Evolutionary conservation across 2,113 vertebrate genomes (phyloP).

Genomic region (Camelus dromedarius): DNA sequence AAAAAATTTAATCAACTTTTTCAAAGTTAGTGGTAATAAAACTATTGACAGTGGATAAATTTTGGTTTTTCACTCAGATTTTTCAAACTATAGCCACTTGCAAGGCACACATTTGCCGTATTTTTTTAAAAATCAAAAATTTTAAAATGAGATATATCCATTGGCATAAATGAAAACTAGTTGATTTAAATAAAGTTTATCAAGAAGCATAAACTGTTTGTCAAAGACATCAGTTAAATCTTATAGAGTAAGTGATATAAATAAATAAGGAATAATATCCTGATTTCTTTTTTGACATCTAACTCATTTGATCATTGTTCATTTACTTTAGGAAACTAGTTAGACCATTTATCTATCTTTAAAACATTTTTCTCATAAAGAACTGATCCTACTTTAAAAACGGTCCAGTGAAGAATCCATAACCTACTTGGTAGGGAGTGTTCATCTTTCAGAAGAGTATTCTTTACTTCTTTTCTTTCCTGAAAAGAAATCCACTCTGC

Average conservation of each 20-base stretch:
- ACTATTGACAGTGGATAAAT: background rate
- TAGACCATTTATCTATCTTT: background rate
- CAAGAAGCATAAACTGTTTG: background rate
- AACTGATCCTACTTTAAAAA: background rate
- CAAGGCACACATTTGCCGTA: background rate
- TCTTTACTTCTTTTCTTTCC: conserved; percentile 20
- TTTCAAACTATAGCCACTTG: background rate
- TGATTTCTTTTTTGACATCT: conserved; percentile 9
- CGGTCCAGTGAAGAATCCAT: background rate
- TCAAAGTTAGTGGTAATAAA: background rate
- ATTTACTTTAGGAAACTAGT: background rate
- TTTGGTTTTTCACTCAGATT: background rate
- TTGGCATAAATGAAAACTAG: background rate
- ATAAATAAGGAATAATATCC: background rate
- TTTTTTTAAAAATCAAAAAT: background rate
- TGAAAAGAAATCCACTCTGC: conserved; percentile 26
- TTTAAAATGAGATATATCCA: background rate
- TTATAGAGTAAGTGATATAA: background rate
- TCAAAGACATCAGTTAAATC: background rate
- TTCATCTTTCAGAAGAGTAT: background rate
- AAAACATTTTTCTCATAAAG: background rate
- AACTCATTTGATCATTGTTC: background rate
- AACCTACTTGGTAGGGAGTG: background rate
- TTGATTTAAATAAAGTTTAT: conserved; percentile 13
- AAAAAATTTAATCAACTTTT: background rate